Base-by-base conservation (phyloP, 1,140 invertebrate genomes). In the Musca vetustissima region DNA sequence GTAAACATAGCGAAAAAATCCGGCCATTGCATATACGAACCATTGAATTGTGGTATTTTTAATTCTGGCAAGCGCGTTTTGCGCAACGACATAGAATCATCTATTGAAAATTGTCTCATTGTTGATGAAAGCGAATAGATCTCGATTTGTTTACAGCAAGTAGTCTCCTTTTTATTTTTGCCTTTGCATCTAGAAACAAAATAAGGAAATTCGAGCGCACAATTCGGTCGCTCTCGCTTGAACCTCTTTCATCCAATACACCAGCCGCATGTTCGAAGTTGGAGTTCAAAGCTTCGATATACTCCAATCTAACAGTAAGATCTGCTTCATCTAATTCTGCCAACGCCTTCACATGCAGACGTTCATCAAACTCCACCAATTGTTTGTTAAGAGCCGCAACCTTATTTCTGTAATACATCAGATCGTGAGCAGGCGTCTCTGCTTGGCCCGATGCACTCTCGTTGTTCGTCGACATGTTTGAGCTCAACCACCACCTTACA, bases 21-120 rank as follows among this genome's bases (percentile, higher is more conserved):
- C 7, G 53, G 36, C 52, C 43, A 68, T 25, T 68, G 53, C 15
- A 36, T 68, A 19, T 48, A 68, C 7, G 19, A 36, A n/a, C 53
- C 66, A 36, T n/a, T 61, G 25, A 68, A 68, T 14, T 17, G 8
- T 15, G 53, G 55, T 19, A 55, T 25, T 53, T 36, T 67, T 1
- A 67, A 50, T 28, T 67, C 66, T 9, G 66, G 50, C 32, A 67
- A n/a, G n/a, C 52, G 22, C 22, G 53, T 55, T 25, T 55, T 55
- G 2, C 53, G 24, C 22, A 25, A 4, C 22, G 14, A 24, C 6
- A 55, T 22, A 1, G 13, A 55, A 8, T 55, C 53, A 55, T 55
- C 53, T 13, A 55, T 15, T 4, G 22, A 55, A 24, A 55, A 55
- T 14, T 55, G 22, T 13, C 53, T 21, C 22, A 55, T 4, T 0